These are phyloP conservation scores for Pharmacophagus antenor DNA, from an alignment of 2,888 invertebrate genomes.

Conservation along the genomic window DNA sequence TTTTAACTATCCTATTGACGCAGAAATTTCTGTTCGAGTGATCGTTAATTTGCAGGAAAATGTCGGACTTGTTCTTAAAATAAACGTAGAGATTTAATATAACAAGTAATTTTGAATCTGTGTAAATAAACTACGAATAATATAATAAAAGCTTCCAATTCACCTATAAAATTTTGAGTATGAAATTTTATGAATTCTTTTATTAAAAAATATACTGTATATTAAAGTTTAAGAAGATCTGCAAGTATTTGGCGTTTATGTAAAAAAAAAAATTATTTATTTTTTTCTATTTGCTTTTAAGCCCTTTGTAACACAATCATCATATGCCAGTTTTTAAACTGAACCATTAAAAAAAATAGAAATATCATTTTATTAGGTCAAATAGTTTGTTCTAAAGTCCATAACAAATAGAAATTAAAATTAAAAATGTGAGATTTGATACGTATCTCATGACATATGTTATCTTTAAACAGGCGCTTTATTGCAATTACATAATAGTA, in stretches of 20 bases:
- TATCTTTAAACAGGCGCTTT: too few species aligned
- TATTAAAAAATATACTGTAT: too few species aligned
- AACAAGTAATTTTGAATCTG: conserved; percentile 4
- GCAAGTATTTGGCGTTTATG: too few species aligned
- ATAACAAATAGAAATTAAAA: not conserved
- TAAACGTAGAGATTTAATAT: conserved; percentile 46
- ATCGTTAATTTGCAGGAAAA: conserved; percentile 48
- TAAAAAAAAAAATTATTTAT: too few species aligned
- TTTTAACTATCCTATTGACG: conserved; percentile 44
- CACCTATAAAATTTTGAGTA: too few species aligned
- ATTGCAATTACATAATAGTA: not conserved
- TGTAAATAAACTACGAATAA: not conserved
- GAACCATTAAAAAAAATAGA: too few species aligned
- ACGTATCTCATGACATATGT: not conserved
- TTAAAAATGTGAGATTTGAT: not conserved
- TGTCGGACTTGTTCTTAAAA: conserved; percentile 52
- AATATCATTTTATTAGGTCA: too few species aligned
- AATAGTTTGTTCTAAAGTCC: not conserved
- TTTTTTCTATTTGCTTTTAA: too few species aligned
- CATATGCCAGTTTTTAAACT: too few species aligned
- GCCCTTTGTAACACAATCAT: too few species aligned
- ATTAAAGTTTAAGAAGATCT: too few species aligned
- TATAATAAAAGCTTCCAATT: not conserved
- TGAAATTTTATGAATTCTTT: too few species aligned
- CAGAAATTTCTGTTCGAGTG: conserved; percentile 37